Evolutionary conservation across 2,797 vertebrate species (phyloP).

Genomic region (Pipistrellus kuhlii): DNA sequence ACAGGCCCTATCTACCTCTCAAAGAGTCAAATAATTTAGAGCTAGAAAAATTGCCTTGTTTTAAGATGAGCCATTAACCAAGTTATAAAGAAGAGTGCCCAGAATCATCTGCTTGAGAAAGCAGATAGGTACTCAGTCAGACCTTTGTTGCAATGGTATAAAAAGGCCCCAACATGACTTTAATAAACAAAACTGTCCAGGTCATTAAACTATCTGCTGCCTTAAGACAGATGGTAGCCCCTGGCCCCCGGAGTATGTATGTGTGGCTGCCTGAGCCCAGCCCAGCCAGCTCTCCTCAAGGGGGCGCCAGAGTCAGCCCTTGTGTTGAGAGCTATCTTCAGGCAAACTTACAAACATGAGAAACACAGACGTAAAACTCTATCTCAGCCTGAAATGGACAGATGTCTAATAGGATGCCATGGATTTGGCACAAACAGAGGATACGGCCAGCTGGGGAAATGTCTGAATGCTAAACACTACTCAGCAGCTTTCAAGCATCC

Average conservation of each 20-base stretch:
- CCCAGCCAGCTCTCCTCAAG: slow-evolving; percentile 53
- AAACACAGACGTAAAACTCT: neutral
- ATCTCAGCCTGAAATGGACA: neutral
- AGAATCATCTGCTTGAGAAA: slow-evolving; percentile 8
- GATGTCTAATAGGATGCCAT: slow-evolving; percentile 28
- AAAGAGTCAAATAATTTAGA: slow-evolving; percentile 14
- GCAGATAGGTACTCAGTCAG: neutral
- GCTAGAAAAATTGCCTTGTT: slow-evolving; percentile 8
- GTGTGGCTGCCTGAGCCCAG: neutral
- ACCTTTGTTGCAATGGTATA: neutral
- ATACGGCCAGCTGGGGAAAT: neutral
- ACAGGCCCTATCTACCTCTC: neutral
- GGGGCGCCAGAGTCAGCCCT: slow-evolving; percentile 66
- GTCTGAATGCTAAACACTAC: slow-evolving; percentile 7
- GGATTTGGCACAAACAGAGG: slow-evolving; percentile 7
- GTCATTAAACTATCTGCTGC: slow-evolving; percentile 10
- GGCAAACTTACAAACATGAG: neutral
- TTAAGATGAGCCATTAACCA: neutral
- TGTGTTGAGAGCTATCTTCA: neutral
- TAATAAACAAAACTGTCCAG: slow-evolving; percentile 46
- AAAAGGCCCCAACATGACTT: slow-evolving; percentile 11
- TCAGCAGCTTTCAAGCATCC: neutral
- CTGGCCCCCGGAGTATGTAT: neutral
- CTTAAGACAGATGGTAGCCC: neutral
- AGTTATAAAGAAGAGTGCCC: neutral